phyloP scores from a whole-genome alignment of 2,888 invertebrate species.

The Drosophila limbata region DNA sequence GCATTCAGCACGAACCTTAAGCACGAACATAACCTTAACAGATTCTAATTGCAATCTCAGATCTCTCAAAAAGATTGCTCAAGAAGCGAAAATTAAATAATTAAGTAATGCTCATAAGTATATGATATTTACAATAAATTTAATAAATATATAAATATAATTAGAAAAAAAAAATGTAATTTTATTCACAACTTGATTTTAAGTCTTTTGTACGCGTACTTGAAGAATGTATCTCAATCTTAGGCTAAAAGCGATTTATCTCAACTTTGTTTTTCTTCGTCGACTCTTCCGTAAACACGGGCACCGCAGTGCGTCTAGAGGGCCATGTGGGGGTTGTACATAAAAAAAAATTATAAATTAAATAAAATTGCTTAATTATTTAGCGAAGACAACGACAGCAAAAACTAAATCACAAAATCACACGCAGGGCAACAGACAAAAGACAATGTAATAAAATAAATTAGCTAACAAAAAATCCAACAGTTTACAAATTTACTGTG shows the following conservation, averaged over 20 bases:
- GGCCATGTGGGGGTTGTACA: constrained; percentile 14
- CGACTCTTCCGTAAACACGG: constrained; percentile 67
- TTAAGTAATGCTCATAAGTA: constrained; percentile 1
- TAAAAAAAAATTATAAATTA: constrained; percentile 61
- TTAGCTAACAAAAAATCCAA: constrained; percentile 7
- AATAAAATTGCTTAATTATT: constrained; percentile 62
- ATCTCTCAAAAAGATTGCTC: not conserved
- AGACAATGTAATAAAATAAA: constrained; percentile 28
- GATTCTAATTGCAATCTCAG: constrained; percentile 3
- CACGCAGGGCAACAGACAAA: constrained; percentile 26
- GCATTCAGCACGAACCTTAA: constrained; percentile 24
- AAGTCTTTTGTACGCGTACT: constrained; percentile 36
- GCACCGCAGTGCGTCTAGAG: constrained; percentile 72
- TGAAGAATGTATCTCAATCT: constrained; percentile 16
- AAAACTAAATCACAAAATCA: constrained; percentile 29
- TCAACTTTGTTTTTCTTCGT: constrained; percentile 65
- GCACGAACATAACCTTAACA: constrained; percentile 1
- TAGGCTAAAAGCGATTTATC: constrained; percentile 74
- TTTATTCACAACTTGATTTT: constrained; percentile 62
- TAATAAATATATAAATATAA: constrained; percentile 14
- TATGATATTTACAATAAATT: constrained; percentile 10
- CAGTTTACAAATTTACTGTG: not conserved
- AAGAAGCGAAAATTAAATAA: not conserved
- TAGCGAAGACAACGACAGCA: constrained; percentile 15
- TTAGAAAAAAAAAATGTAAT: constrained; percentile 21